Base-by-base conservation (phyloP, 2,797 vertebrate species). In the Nothura maculosa region DNA sequence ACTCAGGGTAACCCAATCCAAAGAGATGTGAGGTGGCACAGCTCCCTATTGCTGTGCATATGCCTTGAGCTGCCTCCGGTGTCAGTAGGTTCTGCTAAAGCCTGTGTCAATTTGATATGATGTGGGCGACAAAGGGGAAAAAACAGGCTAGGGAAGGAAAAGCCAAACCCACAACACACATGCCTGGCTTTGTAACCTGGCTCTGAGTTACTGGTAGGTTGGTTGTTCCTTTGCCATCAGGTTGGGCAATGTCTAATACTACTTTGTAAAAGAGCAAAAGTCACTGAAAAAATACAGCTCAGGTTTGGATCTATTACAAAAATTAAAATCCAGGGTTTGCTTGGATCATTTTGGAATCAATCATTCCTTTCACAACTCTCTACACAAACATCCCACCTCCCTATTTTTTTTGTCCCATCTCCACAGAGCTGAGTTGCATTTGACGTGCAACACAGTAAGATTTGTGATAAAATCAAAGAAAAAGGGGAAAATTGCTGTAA, bases 211-310 rank as follows among this genome's bases (percentile, higher is more conserved):
- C 68, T 47, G 34, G 10, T 32, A 42, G 54, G 68, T 68, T 0
- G 3, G 72, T 9, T 14, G 3, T 74, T 12, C 14, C 55, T 38
- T 40, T 82, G 48, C 36, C 66, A 89, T 0, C 5, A 81, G 34
- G 28, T 69, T 18, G 16, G 58, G 45, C 66, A 52, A 28, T 60
- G 21, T 45, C 34, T 76, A 50, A 78, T 47, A 42, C 73, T 38
- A 43, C 72, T 81, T 34, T 19, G 11, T 60, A 62, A 55, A 94
- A 76, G 0, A 76, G 42, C 54, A 64, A 87, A 74, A 40, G 75
- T 88, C 81, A 68, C n/a, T 64, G 47, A 11, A 77, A 93, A 90
- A 91, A 57, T 66, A 69, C 47, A 81, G 16, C 27, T 87, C 30
- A 52, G 14, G 52, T 74, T 57, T 60, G 43, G 8, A 42, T 85